A percentile compares a stretch with the other conserved stretches of the same genome.
These are phyloP conservation scores for Callocephalon fimbriatum DNA, from an alignment of 2,113 vertebrate species.

Conservation along the genomic window DNA sequence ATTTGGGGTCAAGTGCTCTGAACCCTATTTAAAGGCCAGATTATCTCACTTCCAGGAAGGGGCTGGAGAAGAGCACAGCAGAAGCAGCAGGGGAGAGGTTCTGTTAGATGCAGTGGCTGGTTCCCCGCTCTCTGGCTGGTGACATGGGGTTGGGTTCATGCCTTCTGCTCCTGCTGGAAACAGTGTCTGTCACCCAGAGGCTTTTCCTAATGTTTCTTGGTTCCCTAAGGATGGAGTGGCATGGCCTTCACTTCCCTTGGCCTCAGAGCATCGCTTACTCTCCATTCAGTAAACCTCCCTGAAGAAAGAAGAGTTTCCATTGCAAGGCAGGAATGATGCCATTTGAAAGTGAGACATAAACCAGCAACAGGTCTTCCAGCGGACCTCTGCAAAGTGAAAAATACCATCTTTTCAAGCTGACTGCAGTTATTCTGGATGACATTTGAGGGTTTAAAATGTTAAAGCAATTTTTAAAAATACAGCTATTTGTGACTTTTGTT, in stretches of 20 bases:
- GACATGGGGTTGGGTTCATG: rapidly evolving
- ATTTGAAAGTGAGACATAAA: neutral
- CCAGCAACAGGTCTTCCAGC: neutral
- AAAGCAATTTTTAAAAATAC: slow-evolving; percentile 15
- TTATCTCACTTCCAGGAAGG: neutral
- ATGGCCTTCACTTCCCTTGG: neutral
- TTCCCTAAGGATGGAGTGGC: neutral
- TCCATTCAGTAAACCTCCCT: neutral
- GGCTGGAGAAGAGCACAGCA: neutral
- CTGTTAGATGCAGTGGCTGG: rapidly evolving
- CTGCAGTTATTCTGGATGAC: slow-evolving; percentile 5
- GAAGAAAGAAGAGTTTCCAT: neutral
- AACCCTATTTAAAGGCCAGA: neutral
- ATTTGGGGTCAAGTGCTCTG: slow-evolving; percentile 29
- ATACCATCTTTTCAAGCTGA: neutral
- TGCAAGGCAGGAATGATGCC: neutral
- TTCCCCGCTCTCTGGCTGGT: rapidly evolving
- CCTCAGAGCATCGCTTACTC: neutral
- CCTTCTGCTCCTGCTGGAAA: neutral
- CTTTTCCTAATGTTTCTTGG: neutral
- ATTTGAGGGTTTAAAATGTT: slow-evolving; percentile 54
- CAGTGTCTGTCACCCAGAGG: rapidly evolving
- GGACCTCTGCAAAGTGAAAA: slow-evolving; percentile 5
- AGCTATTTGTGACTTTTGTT: slow-evolving; percentile 29
- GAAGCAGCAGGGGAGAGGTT: neutral